A percentile compares a stretch with the other conserved stretches of the same genome.
phyloP scores from a whole-genome alignment of 2,113 vertebrate species.

The Turdus rufiventris region DNA sequence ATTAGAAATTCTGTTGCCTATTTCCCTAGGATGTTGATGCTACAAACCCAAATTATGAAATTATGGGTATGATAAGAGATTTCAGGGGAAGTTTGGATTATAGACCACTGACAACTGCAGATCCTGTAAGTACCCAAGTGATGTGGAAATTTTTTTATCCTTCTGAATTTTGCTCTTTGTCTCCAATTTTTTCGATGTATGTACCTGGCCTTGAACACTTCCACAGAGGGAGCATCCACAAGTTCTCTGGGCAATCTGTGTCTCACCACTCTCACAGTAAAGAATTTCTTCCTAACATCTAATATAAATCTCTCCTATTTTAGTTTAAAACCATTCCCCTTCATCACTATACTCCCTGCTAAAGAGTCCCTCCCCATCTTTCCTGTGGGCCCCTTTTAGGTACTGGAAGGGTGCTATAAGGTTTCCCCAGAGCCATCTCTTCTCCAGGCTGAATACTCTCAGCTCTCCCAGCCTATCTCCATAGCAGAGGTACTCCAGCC shows the following conservation, averaged over 20 bases:
- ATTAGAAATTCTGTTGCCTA: not conserved
- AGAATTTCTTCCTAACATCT: not conserved
- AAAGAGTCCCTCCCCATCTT: not conserved
- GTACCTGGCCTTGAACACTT: not conserved
- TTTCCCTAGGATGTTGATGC: conserved; percentile 88
- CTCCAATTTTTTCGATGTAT: not conserved
- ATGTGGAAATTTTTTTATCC: not conserved
- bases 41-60: conserved; percentile 94
- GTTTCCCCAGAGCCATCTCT: not conserved
- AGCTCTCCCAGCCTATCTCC: not conserved
- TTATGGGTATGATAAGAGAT: conserved; percentile 99
- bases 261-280: not conserved
- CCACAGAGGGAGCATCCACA: not conserved
- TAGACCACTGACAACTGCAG: conserved; percentile 88
- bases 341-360: not conserved
- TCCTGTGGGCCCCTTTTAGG: not conserved
- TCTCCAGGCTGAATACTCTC: not conserved
- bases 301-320: not conserved
- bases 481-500: not conserved
- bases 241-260: not conserved
- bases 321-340: not conserved
- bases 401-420: not conserved
- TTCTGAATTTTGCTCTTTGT: not conserved
- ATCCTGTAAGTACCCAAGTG: conserved; percentile 80
- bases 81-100: conserved; percentile 97